These are phyloP conservation scores for Meteorus sp. DNA, from an alignment of 1,140 invertebrate genomes.

Conservation along the genomic window DNA sequence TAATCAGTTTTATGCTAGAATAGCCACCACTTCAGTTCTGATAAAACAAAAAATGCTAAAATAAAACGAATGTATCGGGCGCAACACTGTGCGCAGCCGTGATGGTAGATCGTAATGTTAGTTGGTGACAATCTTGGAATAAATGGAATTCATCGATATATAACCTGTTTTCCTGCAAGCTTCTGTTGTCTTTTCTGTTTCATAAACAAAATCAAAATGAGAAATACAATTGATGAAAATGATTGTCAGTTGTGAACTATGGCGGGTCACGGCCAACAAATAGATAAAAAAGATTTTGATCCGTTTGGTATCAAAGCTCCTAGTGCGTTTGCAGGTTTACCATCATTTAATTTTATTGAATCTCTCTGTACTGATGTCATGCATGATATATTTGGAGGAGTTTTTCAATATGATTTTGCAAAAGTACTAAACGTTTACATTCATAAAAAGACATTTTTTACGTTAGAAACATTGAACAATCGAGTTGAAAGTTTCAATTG, in stretches of 20 bases:
- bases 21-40: too few species aligned
- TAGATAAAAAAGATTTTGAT: slow-evolving; percentile 6
- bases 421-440: slow-evolving; percentile 17
- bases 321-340: slow-evolving; percentile 7
- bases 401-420: slow-evolving; percentile 13
- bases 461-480: slow-evolving; percentile 15
- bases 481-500: too few species aligned
- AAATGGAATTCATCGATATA: slow-evolving; percentile 1
- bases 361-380: slow-evolving; percentile 2
- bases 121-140: too few species aligned
- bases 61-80: too few species aligned
- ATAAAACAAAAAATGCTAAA: too few species aligned
- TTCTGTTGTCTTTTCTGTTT: slow-evolving; percentile 10
- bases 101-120: too few species aligned
- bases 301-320: slow-evolving; percentile 9
- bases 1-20: too few species aligned
- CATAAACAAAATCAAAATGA: slow-evolving; percentile 2
- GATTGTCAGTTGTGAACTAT: neutral
- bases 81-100: too few species aligned
- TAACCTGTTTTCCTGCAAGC: slow-evolving; percentile 10
- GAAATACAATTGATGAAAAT: slow-evolving; percentile 7
- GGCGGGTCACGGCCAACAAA: slow-evolving; percentile 7
- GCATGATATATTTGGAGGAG: slow-evolving; percentile 17
- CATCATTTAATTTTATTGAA: slow-evolving; percentile 11
- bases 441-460: slow-evolving; percentile 9